phyloP scores from a whole-genome alignment of 2,797 vertebrate genomes.

The Podarcis siculus region DNA sequence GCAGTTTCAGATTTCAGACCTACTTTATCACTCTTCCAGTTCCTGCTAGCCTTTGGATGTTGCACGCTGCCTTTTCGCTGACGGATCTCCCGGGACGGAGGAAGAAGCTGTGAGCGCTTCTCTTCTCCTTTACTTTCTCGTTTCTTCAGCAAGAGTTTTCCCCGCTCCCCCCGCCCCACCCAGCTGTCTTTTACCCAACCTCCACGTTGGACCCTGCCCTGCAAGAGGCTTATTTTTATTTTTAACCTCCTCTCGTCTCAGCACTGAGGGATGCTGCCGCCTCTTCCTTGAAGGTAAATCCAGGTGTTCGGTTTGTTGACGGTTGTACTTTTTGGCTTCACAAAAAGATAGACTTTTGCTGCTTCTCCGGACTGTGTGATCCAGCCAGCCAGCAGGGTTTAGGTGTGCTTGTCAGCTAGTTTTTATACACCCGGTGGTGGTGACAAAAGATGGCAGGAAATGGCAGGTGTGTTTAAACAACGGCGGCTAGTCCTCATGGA shows the following conservation, averaged over 20 bases:
- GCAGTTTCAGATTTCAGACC: conserved; percentile 75
- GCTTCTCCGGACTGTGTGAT: neutral
- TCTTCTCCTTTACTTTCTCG: neutral
- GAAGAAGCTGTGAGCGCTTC: conserved; percentile 5
- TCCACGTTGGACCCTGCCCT: neutral
- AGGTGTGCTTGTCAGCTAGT: rapidly evolving
- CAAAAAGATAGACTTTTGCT: neutral
- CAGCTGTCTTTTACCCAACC: neutral
- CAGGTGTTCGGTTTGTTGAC: neutral
- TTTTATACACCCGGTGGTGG: neutral
- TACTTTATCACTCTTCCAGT: conserved; percentile 51
- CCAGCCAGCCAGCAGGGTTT: neutral
- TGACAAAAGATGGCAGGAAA: neutral
- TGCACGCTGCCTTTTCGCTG: conserved; percentile 28
- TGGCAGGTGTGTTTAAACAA: neutral
- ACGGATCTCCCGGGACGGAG: conserved; percentile 19
- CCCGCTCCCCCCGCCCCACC: neutral
- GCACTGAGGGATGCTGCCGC: neutral
- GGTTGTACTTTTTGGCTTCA: neutral
- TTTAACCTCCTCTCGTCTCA: neutral
- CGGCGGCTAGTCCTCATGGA: neutral
- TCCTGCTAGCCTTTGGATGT: conserved; percentile 41
- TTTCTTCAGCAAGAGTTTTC: neutral
- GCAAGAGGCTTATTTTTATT: neutral
- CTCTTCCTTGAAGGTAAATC: conserved; percentile 32